Evolutionary conservation across 2,797 vertebrate genomes (phyloP), one percentile per base, ranked within the genome.

Genomic region (Eulemur mongoz): DNA sequence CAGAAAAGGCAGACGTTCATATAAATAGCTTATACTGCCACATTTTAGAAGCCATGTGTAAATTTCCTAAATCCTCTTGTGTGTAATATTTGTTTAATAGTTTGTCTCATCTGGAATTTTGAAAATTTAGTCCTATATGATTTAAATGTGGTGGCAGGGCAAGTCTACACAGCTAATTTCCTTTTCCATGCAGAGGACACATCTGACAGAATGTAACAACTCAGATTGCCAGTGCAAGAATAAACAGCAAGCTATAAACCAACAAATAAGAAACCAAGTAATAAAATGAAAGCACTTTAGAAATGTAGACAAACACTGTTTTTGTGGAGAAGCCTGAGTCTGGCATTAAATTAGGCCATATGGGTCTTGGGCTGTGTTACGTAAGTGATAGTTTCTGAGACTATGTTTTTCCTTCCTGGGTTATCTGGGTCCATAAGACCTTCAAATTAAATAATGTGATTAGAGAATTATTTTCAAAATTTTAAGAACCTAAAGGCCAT

Each of bases 101-200:
- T 94, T 92, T 61, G 20, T 93, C 76, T 96, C 70, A 81, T 96
- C 72, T 95, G 83, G 54, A 94, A 95, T 92, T 95, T 93, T 93
- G 89, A 94, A 94, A 92, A 91, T 65, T 67, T 83, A 92, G 70
- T 45, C 91, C 82, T 91, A 22, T 87, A 30, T 89, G 79, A 96
- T 93, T 97, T 96, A 89, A 67, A 94, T 63, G 48, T 81, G 48
- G 54, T 63, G 6, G 92, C 84, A 79, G 35, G 57, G 83, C 52
- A 95, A 57, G 32, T 43, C 52, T 95, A 89, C 9, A 35, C 65
- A 95, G 87, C 63, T 87, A 88, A 94, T 91, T 95, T 93, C 87
- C 88, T 94, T 93, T 96, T 75, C 35, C 40, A 72, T 32, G 38
- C 27, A 70, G 54, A 89, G 54, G 67, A 38, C 57, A 84, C 57